Base-by-base conservation (phyloP, 2,888 invertebrate genomes). In the Cephus pygmeus region DNA sequence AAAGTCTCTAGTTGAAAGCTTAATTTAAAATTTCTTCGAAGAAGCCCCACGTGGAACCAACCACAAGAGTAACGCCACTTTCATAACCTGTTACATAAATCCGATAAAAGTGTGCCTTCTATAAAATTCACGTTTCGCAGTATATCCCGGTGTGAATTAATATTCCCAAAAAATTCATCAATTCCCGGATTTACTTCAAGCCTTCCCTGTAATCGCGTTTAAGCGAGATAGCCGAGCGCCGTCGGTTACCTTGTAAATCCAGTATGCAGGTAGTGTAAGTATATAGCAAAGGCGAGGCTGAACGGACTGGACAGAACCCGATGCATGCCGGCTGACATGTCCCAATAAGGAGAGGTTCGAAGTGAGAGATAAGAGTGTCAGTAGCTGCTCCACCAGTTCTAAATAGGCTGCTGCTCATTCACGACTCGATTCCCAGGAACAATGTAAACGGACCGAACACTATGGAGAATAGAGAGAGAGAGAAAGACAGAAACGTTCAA, bases 341-440 rank as follows among this genome's bases (percentile, higher is more conserved):
- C 85, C 85, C 80, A 85, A 86, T 84, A 86, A 84, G 87, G 86
- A 77, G 77, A 83, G 33, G 71, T 71, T 71, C 71, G 71, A 71
- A 71, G 71, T 71, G 71, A 71, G 71, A 73, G 81, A 76, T 56
- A 77, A 30, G 69, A 74, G 78, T 34, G 71, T 71, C 71, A 34
- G 71, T 71, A 71, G 71, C 71, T 31, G 76, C 73, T 34, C 71
- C 34, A 33, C 71, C 33, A 71, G 31, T 71, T 71, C 71, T 71
- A 71, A 71, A 71, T 71, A 34, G 71, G 71, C 23, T 34, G 71
- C 33, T 31, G 12, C 71, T 31, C 71, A 34, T 71, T 71, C 56
- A 56, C 56, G 56, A 56, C 56, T 71, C 31, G 33, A 71, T 71
- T 34, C 71, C 71, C 71, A 34, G 71, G 71, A 71, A 71, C 33